phyloP scores from a whole-genome alignment of 2,113 vertebrate species.

The Actinemys pallida region DNA sequence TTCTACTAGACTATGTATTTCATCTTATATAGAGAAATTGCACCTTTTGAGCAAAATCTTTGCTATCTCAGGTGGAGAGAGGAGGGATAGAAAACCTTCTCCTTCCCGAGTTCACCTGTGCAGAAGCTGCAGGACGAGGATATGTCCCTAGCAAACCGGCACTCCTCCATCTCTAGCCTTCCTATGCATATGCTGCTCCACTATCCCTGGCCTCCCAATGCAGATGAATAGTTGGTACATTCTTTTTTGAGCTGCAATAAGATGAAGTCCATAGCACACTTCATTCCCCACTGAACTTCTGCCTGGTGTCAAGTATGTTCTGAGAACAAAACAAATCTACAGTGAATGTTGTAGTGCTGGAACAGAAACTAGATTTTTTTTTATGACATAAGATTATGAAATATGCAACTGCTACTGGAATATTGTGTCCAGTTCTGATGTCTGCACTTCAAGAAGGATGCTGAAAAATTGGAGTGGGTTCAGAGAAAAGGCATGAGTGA shows the following conservation, averaged over 20 bases:
- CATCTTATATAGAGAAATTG: background rate
- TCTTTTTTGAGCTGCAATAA: background rate
- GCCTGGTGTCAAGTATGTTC: background rate
- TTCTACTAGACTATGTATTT: background rate
- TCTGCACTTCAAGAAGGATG: background rate
- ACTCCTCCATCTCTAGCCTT: background rate
- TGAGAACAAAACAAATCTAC: background rate
- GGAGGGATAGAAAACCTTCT: background rate
- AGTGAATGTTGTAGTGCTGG: background rate
- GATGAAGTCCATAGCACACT: background rate
- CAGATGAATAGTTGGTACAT: background rate
- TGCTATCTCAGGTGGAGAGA: background rate
- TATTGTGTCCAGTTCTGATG: background rate
- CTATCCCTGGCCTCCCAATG: background rate
- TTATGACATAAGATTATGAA: background rate
- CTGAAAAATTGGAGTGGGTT: background rate
- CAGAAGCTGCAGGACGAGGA: background rate
- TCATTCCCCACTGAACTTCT: background rate
- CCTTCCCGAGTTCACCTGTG: background rate
- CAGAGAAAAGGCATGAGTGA: background rate
- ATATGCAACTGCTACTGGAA: background rate
- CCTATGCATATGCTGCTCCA: rapidly evolving
- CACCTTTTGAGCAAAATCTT: background rate
- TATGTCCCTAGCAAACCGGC: background rate
- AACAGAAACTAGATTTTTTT: background rate